A percentile compares a stretch with the other conserved stretches of the same genome.
Evolutionary conservation across 2,113 vertebrate species (phyloP).

Genomic region (Neolamprologus sp.): DNA sequence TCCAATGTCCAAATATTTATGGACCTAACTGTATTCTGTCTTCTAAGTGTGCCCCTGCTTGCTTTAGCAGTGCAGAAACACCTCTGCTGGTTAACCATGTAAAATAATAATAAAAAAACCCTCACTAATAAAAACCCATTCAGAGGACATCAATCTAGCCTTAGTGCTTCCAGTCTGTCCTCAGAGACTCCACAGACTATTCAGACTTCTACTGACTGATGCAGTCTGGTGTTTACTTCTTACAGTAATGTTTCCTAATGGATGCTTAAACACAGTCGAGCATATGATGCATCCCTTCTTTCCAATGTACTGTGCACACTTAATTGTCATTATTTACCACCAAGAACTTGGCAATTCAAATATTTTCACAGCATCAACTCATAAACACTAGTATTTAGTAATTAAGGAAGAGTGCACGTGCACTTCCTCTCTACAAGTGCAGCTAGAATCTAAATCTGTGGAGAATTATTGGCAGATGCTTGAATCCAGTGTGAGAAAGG

Average conservation of each 20-base stretch:
- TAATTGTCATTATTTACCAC: background rate
- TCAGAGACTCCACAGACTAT: background rate
- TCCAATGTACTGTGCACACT: background rate
- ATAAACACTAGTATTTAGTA: background rate
- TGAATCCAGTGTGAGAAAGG: no score
- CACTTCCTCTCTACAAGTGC: no score
- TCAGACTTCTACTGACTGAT: background rate
- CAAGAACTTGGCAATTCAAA: background rate
- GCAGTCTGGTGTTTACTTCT: background rate
- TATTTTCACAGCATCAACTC: background rate
- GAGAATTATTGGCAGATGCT: no score
- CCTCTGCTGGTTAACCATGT: background rate
- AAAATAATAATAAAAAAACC: background rate
- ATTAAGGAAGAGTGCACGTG: background rate
- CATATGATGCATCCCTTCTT: background rate
- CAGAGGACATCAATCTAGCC: background rate
- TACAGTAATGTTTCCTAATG: slow-evolving; percentile 1
- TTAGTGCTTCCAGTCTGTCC: background rate
- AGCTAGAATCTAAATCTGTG: no score
- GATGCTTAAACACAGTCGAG: background rate
- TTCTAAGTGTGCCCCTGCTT: background rate
- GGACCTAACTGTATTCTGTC: background rate
- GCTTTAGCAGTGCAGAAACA: background rate
- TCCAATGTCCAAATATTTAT: background rate
- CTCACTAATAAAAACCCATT: background rate